phyloP scores from a whole-genome alignment of 1,140 invertebrate species.

The Whitmania pigra region DNA sequence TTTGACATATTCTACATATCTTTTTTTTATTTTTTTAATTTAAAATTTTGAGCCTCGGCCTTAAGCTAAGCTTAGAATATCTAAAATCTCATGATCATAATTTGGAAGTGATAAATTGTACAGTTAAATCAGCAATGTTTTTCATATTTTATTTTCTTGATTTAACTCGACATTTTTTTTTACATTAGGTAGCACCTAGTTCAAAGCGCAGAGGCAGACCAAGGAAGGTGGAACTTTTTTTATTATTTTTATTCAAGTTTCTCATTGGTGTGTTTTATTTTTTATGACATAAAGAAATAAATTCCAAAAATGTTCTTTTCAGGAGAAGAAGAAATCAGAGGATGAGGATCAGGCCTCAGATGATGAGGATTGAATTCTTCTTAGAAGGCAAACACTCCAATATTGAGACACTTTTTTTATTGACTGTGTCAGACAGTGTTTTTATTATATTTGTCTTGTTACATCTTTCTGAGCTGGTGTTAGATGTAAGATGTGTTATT shows the following conservation, averaged over 20 bases:
- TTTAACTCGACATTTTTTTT: neutral
- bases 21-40: neutral
- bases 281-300: neutral
- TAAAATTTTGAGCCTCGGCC: neutral
- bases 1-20: neutral
- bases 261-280: neutral
- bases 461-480: too few species aligned
- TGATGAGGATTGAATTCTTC: neutral
- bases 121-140: neutral
- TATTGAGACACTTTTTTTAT: too few species aligned
- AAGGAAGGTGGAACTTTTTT: too few species aligned
- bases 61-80: neutral
- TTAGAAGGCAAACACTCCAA: too few species aligned
- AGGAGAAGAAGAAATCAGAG: conserved; percentile 12
- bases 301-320: neutral
- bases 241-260: neutral
- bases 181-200: neutral
- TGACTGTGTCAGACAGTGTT: too few species aligned
- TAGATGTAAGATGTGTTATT: too few species aligned
- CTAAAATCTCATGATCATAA: neutral
- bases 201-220: too few species aligned
- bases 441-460: too few species aligned
- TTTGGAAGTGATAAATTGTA: neutral
- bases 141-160: neutral
- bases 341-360: conserved; percentile 7